Base-by-base conservation (phyloP, 1,140 invertebrate genomes). In the Pantala flavescens region DNA sequence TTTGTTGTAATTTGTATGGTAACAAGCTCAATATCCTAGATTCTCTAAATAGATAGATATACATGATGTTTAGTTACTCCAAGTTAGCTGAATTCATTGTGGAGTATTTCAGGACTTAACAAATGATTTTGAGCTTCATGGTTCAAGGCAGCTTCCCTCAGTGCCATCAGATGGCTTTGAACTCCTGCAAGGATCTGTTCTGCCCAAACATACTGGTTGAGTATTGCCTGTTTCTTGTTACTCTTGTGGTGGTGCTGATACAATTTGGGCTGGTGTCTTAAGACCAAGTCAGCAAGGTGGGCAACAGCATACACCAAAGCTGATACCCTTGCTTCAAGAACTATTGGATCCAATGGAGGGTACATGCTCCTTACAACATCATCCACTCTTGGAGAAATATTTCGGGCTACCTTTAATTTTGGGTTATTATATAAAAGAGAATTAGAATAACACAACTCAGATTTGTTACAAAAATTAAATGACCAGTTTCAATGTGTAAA, bases 321-420 rank as follows among this genome's bases (percentile, higher is more conserved):
- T 24, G 87, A 87, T 74, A 89, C 89, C 80, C 90, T 86, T 1
- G 90, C 89, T 82, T 92, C 90, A 70, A 92, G 81, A 1, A 91
- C 81, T 24, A 88, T 82, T 9, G 90, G 87, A 81, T 92, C 90
- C 76, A 92, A 80, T 12, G 90, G 90, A 19, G 90, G 90, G 81
- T 90, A 91, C 85, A 92, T 88, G 74, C 88, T 88, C 72, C 86
- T 83, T 0, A 91, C 89, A 49, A 92, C 89, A 78, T 91, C 90
- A 80, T 92, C 90, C 0, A 91, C 90, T 72, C 90, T 82, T 74
- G 88, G 87, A 76, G 88, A 88, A 76, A 92, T 90, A 75, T 86
- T 83, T 79, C 87, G 86, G 19, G 90, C 89, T 43, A 90, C 85
- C 85, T 88, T 74, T n/a, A 63, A 63, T n/a, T 70, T 2, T 70